Percentiles rank a stretch among this genome's conserved stretches.
phyloP scores from a whole-genome alignment of 2,113 vertebrate genomes.

The Cyprinodon variegatus region DNA sequence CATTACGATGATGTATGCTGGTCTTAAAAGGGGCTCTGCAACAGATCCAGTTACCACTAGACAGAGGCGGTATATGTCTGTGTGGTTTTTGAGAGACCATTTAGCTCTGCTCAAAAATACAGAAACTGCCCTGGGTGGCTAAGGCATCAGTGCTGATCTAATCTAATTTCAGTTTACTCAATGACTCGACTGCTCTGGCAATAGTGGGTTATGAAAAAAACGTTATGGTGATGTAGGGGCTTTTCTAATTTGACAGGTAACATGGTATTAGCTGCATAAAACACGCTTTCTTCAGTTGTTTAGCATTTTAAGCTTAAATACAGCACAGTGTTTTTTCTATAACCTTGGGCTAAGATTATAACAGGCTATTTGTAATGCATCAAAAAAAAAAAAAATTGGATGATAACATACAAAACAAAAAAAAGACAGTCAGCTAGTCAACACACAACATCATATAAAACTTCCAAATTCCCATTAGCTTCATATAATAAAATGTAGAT shows the following conservation, averaged over 20 bases:
- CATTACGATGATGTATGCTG: slow-evolving; percentile 74
- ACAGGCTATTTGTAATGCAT: background rate
- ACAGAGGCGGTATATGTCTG: slow-evolving; percentile 64
- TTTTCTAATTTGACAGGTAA: slow-evolving; percentile 72
- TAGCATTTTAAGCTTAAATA: background rate
- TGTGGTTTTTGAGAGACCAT: slow-evolving; percentile 68
- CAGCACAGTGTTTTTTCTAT: background rate
- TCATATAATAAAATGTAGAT: background rate
- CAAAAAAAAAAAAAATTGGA: background rate
- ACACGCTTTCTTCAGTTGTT: slow-evolving; percentile 22
- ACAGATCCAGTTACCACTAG: slow-evolving; percentile 76
- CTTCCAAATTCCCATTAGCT: background rate
- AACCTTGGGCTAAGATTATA: background rate
- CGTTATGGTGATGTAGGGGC: slow-evolving; percentile 68
- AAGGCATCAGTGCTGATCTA: slow-evolving; percentile 66
- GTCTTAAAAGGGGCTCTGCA: slow-evolving; percentile 68
- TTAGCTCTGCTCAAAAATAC: slow-evolving; percentile 58
- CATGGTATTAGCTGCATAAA: slow-evolving; percentile 58
- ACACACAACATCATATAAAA: background rate
- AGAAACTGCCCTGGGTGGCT: slow-evolving; percentile 72
- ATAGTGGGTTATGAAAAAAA: slow-evolving; percentile 64
- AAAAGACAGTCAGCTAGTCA: too few relatives aligned
- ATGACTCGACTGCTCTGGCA: slow-evolving; percentile 41
- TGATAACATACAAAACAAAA: background rate
- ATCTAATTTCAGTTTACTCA: slow-evolving; percentile 73